A percentile compares a stretch with the other conserved stretches of the same genome.
Evolutionary conservation across 1,140 invertebrate species (phyloP).

Genomic region (Galleria mellonella): DNA sequence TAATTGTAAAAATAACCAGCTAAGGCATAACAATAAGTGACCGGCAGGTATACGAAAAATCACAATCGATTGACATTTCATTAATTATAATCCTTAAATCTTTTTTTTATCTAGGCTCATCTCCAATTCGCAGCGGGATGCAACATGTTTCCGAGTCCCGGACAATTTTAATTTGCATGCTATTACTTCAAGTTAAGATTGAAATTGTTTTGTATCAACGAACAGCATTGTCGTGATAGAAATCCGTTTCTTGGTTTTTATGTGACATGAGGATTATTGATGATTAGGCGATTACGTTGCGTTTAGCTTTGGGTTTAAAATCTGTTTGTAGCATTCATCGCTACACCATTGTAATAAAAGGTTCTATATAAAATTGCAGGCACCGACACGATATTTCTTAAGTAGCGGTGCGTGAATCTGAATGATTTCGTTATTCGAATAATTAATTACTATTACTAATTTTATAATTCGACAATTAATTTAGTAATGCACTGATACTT

Average conservation of each 20-base stretch:
- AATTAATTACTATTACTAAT: too few species aligned
- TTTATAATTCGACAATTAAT: too few species aligned
- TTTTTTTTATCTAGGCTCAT: slow-evolving; percentile 25
- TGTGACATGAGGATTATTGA: slow-evolving; percentile 47
- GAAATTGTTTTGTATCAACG: not conserved
- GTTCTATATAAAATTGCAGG: too few species aligned
- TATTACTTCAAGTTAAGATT: not conserved
- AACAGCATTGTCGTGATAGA: slow-evolving; percentile 16
- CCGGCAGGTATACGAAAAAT: slow-evolving; percentile 1
- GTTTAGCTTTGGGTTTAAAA: slow-evolving; percentile 11
- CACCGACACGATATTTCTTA: too few species aligned
- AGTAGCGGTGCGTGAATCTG: too few species aligned
- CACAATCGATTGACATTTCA: slow-evolving; percentile 33
- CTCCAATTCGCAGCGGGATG: slow-evolving; percentile 35
- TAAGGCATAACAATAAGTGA: too few species aligned
- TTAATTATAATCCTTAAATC: slow-evolving; percentile 46
- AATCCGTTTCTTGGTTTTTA: slow-evolving; percentile 30
- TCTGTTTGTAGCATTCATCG: too few species aligned
- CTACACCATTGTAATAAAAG: too few species aligned
- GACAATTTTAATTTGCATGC: slow-evolving; percentile 1
- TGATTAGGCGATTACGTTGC: slow-evolving; percentile 48
- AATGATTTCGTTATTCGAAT: too few species aligned
- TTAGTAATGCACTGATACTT: too few species aligned
- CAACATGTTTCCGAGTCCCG: slow-evolving; percentile 6
- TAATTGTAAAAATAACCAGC: too few species aligned